Evolutionary conservation across 2,797 vertebrate species (phyloP), one percentile per base, ranked within the genome.

Genomic region (Trachops cirrhosus): DNA sequence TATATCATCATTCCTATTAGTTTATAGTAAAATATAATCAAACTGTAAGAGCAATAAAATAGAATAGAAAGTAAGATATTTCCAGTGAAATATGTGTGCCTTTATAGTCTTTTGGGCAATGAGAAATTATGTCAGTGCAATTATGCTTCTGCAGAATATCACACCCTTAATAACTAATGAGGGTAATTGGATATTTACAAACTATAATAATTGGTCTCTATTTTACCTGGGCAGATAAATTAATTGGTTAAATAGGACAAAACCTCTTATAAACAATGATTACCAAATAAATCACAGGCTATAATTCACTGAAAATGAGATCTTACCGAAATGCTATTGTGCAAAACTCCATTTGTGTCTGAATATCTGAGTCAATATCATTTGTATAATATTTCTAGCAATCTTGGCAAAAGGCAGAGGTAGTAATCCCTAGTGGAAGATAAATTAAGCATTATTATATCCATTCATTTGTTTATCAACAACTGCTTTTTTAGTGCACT

Each of bases 1-100:
- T 73, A 91, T 54, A 10, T 84, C 16, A 80, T 4, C 1, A 88
- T 70, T 89, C n/a, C 50, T 74, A 87, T 74, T n/a, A 59, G 2
- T 94, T 94, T 89, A 2, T 32, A 89, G 39, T 89, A 74, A 97
- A 89, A 88, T 77, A 92, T 79, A 75, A 39, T 74, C 50, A 93
- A 75, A 22, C 9, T 54, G 7, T 16, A 84, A 74, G n/a, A 75
- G 4, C 10, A 92, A 37, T 50, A 83, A 86, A 70, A 75, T 18
- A 75, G 6, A 86, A 70, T 16, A 84, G 4, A 89, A 18, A 62
- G 1, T 4, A 73, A 57, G 18, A 62, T 84, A n/a, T 95, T 88
- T 86, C 18, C n/a, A 84, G 18, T 50, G 22, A 94, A 86, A 57
- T 74, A 93, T 41, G 10, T 68, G 48, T 50, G 32, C 6, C n/a